Evolutionary conservation across 2,797 vertebrate species (phyloP).

Genomic region (Pygocentrus nattereri): DNA sequence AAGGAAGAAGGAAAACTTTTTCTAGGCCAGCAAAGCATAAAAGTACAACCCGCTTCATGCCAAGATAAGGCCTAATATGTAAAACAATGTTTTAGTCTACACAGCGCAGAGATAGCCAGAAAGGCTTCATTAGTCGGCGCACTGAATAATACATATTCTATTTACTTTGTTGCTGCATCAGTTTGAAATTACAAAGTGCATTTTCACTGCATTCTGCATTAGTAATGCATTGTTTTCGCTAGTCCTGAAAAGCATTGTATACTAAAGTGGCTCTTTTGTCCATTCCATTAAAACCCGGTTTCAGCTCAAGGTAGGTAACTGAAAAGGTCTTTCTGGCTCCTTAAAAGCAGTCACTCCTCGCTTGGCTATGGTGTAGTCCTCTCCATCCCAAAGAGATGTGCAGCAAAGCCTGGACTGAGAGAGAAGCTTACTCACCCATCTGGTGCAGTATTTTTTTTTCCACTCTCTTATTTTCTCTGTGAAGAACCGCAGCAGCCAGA

Average conservation of each 20-base stretch:
- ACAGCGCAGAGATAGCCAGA: constrained; percentile 36
- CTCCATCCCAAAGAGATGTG: constrained; percentile 48
- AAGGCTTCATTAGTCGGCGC: constrained; percentile 42
- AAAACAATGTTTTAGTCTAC: constrained; percentile 39
- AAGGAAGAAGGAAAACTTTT: constrained; percentile 2
- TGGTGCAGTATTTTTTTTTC: constrained; percentile 22
- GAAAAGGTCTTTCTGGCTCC: constrained; percentile 36
- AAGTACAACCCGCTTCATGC: background rate
- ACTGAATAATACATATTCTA: constrained; percentile 53
- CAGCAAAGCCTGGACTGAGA: constrained; percentile 43
- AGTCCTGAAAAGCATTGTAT: constrained; percentile 38
- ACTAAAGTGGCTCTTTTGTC: constrained; percentile 43
- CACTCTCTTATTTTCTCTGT: background rate
- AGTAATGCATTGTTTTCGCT: constrained; percentile 18
- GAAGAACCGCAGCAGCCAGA: background rate
- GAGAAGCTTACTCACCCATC: constrained; percentile 7
- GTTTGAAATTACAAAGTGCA: constrained; percentile 30
- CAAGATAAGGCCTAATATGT: constrained; percentile 22
- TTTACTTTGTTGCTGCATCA: constrained; percentile 42
- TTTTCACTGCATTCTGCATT: constrained; percentile 26
- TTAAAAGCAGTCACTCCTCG: constrained; percentile 25
- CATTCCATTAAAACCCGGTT: constrained; percentile 35
- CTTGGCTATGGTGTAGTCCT: constrained; percentile 47
- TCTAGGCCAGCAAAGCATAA: constrained; percentile 15
- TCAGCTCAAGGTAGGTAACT: constrained; percentile 30